Base-by-base conservation (phyloP, 2,113 vertebrate genomes). In the Felis chaus region DNA sequence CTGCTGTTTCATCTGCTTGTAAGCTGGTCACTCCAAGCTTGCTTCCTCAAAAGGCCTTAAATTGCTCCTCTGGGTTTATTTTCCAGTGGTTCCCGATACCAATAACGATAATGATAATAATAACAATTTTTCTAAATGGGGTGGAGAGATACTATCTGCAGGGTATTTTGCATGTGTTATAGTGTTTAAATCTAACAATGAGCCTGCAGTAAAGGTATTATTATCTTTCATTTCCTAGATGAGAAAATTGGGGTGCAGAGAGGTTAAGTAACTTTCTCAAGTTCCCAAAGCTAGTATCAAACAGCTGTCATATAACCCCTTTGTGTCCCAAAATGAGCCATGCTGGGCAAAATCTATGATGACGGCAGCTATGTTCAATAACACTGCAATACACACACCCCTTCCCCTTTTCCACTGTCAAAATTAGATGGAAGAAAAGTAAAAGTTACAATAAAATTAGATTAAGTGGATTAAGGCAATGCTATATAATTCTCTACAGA, bases 171-270 rank as follows among this genome's bases (percentile, higher is more conserved):
- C 29, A 25, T 53, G 61, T 91, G 41, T 55, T 88, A 12, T 3
- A 71, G 45, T 63, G 29, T 57, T 50, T 69, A 27, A 79, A 69
- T 63, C 33, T 91, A 92, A 84, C 36, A 88, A 41, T 23, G 50
- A 81, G 65, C 5, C 63, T 48, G 27, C 25, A 45, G 45, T 39
- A 69, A 80, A 78, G 39, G 50, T 73, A 31, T 88, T 76, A 96
- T 88, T 94, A 76, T 69, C 79, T 53, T 53, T 97, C 69, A 90
- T 83, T 96, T 97, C 65, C 65, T 45, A 91, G 81, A 95, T 73
- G 76, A 88, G 55, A 89, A 97, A 96, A 94, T 65, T 69, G 90
- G 87, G 73, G 79, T 69, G 61, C 8, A n/a, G 36, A 91, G 23
- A 89, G 89, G 66, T 93, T 96, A 93, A 83, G 50, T 83, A 55